A percentile compares a stretch with the other conserved stretches of the same genome.
Conservation (phyloP, 2,888 invertebrate genomes). For the Orthosia gothica region DNA sequence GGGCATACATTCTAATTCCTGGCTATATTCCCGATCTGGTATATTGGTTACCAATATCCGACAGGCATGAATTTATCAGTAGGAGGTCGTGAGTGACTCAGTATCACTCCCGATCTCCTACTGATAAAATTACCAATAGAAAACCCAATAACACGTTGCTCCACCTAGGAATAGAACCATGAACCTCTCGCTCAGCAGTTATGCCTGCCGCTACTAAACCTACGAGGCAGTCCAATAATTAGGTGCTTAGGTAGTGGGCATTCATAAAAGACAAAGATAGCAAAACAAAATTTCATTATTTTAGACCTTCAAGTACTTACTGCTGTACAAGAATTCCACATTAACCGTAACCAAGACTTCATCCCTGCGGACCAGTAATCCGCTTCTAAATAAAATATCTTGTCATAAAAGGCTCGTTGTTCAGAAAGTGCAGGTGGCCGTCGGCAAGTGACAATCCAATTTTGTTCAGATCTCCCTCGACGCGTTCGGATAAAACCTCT, state of each 20-base stretch:
- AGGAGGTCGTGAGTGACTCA: no score
- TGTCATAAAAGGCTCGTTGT: constrained; percentile 43
- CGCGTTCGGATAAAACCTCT: constrained; percentile 40
- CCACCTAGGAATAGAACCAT: no score
- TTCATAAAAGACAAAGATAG: background rate
- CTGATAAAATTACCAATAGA: no score
- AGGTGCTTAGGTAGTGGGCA: background rate
- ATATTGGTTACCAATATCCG: no score
- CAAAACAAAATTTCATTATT: background rate
- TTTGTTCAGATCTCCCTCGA: constrained; percentile 49
- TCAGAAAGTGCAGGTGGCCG: constrained; percentile 55
- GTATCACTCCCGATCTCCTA: no score
- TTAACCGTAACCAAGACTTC: constrained; percentile 1
- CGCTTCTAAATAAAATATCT: constrained; percentile 55
- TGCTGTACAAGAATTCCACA: constrained; percentile 7
- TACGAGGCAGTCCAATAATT: no score
- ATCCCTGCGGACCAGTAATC: constrained; percentile 28
- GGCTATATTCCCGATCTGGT: no score
- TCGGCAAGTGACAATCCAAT: constrained; percentile 62
- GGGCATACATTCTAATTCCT: no score
- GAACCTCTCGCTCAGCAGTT: no score
- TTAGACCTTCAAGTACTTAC: background rate
- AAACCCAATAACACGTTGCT: no score
- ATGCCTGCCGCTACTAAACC: no score
- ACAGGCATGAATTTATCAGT: no score